A percentile compares a stretch with the other conserved stretches of the same genome.
Conservation (phyloP, 2,888 invertebrate species). For the Hemicrepidius hirtus region DNA sequence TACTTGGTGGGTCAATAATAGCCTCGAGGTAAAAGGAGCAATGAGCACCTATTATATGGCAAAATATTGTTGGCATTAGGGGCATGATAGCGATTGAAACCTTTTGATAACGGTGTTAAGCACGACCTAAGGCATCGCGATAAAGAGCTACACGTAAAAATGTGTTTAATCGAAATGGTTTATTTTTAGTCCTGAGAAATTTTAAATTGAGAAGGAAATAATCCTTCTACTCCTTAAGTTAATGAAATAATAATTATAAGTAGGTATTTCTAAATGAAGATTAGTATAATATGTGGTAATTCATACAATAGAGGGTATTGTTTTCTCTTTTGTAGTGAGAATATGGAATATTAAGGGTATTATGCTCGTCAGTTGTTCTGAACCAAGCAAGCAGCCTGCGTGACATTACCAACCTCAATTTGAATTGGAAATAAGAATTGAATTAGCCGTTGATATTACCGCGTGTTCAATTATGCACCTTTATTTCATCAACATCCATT, state of each 20-base stretch:
- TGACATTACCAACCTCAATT: slow-evolving; percentile 18
- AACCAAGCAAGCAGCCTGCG: slow-evolving; percentile 7
- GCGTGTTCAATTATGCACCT: slow-evolving; percentile 20
- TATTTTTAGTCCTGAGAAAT: neutral
- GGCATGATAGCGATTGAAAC: slow-evolving; percentile 15
- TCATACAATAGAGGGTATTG: neutral
- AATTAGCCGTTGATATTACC: slow-evolving; percentile 13
- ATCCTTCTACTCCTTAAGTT: too few relatives aligned
- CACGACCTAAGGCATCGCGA: slow-evolving; percentile 6
- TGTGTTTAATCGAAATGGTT: slow-evolving; percentile 5
- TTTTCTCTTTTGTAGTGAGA: neutral
- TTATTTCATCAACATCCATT: slow-evolving; percentile 9
- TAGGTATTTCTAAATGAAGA: too few relatives aligned
- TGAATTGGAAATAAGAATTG: slow-evolving; percentile 32
- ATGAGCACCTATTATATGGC: slow-evolving; percentile 22
- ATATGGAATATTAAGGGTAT: neutral
- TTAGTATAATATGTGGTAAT: neutral
- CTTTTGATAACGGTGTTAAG: slow-evolving; percentile 5
- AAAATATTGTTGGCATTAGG: slow-evolving; percentile 20
- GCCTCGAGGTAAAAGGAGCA: slow-evolving; percentile 21
- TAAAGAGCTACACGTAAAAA: slow-evolving; percentile 13
- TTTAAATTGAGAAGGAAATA: neutral
- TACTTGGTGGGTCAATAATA: slow-evolving; percentile 29
- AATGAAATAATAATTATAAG: too few relatives aligned
- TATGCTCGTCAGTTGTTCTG: neutral